Conservation (phyloP, 2,113 vertebrate species). For the Poecile atricapillus region DNA sequence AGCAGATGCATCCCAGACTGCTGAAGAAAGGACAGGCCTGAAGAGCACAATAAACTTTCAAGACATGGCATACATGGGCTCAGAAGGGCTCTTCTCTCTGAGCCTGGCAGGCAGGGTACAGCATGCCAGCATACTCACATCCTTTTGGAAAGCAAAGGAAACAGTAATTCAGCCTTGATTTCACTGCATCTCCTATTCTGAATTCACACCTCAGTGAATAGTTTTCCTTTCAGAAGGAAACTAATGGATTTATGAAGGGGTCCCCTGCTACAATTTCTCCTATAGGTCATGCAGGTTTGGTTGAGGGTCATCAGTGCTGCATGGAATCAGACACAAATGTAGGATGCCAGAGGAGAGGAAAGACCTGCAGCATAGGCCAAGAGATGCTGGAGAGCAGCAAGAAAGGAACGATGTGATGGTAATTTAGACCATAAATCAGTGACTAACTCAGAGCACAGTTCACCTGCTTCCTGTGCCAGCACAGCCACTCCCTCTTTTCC, state of each 20-base stretch:
- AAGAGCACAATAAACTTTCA: background rate
- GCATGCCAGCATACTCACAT: background rate
- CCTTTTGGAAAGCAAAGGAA: background rate
- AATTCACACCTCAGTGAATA: background rate
- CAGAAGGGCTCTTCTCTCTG: background rate
- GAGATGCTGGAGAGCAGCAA: background rate
- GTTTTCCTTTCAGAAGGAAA: no score
- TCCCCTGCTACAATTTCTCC: background rate
- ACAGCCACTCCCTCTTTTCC: background rate
- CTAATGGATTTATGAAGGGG: background rate
- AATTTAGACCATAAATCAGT: background rate
- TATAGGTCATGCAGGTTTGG: background rate
- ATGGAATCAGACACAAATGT: background rate
- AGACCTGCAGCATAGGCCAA: background rate
- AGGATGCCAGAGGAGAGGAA: background rate
- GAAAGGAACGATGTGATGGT: background rate
- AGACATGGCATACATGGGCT: background rate
- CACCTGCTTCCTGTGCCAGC: background rate
- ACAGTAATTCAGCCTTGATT: background rate
- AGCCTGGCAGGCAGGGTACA: background rate
- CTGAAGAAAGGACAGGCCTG: constrained; percentile 1
- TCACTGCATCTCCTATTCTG: background rate
- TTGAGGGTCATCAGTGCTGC: background rate
- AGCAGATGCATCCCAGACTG: background rate
- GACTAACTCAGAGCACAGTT: background rate